A percentile compares a stretch with the other conserved stretches of the same genome.
phyloP scores from a whole-genome alignment of 2,888 invertebrate genomes.

The Dascillus cervinus region DNA sequence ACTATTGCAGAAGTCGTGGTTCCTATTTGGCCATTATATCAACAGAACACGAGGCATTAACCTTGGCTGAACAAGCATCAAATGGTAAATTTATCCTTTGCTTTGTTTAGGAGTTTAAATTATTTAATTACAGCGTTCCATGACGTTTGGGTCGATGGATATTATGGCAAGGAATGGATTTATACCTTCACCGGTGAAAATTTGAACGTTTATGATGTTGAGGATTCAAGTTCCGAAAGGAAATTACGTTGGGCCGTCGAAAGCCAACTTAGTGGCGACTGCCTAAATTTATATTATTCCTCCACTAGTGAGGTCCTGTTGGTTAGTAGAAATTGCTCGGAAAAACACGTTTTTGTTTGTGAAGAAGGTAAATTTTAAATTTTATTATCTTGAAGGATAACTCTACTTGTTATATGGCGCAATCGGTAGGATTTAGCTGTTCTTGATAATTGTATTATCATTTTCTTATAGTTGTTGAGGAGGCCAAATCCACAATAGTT shows the following conservation, averaged over 20 bases:
- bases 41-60: not conserved
- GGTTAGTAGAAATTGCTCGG: slow-evolving; percentile 3
- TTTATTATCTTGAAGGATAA: too few species aligned
- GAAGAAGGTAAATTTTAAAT: slow-evolving; percentile 3
- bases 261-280: not conserved
- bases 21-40: slow-evolving; percentile 1
- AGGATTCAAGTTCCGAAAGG: not conserved
- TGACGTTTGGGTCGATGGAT: slow-evolving; percentile 2
- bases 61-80: slow-evolving; percentile 1
- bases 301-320: not conserved
- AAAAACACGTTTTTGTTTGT: slow-evolving; percentile 2
- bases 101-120: too few species aligned
- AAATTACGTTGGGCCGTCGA: not conserved
- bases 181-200: not conserved
- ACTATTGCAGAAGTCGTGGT: not conserved
- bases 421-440: too few species aligned
- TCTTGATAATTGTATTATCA: too few species aligned
- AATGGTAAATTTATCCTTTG: not conserved
- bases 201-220: not conserved
- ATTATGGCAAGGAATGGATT: not conserved
- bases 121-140: slow-evolving; percentile 1
- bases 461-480: slow-evolving; percentile 1
- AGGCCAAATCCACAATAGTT: not conserved
- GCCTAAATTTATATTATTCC: not conserved
- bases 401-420: too few species aligned